phyloP scores from a whole-genome alignment of 30 jellyfish, hydroid and myxozoan genomes.

The Aurelia aurita complex sp. Pacific region DNA sequence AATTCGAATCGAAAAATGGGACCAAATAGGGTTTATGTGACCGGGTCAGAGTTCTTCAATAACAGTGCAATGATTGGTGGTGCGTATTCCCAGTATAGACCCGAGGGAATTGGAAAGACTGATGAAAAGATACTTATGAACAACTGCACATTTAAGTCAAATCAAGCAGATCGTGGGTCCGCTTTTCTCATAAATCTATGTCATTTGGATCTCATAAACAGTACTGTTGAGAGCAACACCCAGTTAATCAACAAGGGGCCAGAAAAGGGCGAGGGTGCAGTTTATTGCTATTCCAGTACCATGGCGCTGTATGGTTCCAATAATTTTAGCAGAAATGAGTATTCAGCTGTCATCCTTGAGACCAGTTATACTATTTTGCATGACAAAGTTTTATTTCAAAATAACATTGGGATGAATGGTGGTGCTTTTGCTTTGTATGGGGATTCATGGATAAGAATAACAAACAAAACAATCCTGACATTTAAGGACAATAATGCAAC shows the following conservation, averaged over 20 bases:
- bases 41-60: slow-evolving; percentile 11
- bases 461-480: neutral
- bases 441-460: slow-evolving; percentile 30
- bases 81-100: slow-evolving; percentile 40
- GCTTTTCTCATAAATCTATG: slow-evolving; percentile 14
- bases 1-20: slow-evolving; percentile 31
- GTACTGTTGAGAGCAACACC: slow-evolving; percentile 24
- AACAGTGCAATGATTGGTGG: slow-evolving; percentile 76
- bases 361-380: slow-evolving; percentile 11
- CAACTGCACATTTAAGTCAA: slow-evolving; percentile 26
- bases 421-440: slow-evolving; percentile 82
- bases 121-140: slow-evolving; percentile 15
- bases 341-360: slow-evolving; percentile 72
- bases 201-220: slow-evolving; percentile 3
- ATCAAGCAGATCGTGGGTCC: slow-evolving; percentile 51
- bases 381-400: slow-evolving; percentile 27
- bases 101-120: slow-evolving; percentile 5
- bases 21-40: slow-evolving; percentile 16
- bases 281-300: slow-evolving; percentile 30
- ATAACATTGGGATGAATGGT: slow-evolving; percentile 75
- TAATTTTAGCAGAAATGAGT: slow-evolving; percentile 20
- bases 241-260: slow-evolving; percentile 4
- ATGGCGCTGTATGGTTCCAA: slow-evolving; percentile 17
- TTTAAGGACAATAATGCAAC: slow-evolving; percentile 66
- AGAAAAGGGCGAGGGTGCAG: slow-evolving; percentile 70